Evolutionary conservation across 2,113 vertebrate genomes (phyloP), one percentile per base, ranked within the genome.

Genomic region (Fulica atra): DNA sequence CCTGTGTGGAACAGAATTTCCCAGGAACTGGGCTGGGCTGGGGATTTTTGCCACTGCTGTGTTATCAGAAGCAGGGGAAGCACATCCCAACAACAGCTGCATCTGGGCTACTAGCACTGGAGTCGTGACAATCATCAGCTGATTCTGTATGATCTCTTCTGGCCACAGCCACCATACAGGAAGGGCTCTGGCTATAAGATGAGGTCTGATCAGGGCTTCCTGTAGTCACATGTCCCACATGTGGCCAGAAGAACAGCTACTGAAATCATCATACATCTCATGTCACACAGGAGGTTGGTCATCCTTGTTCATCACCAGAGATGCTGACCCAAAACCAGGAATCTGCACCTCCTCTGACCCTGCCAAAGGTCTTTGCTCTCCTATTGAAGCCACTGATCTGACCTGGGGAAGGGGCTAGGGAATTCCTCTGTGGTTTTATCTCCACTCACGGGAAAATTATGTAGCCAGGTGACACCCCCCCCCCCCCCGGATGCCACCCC

Each of bases 21-120:
- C 63, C 64, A 93, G 86, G 59, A 53, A 77, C 23, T 84, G 46
- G 76, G 72, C 56, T 92, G 83, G 54, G 48, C 70, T 72, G 57
- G 14, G 56, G 31, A 61, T 6, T 50, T 91, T 70, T 70, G 31
- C 73, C 28, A n/a, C 46, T 66, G 26, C 59, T 89, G 25, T 65
- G 31, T 73, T 92, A 82, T 36, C 19, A 57, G 56, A 60, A 92
- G 40, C 59, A 70, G 40, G 51, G 74, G 56, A 70, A 83, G 71
- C 50, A 26, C 82, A 48, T 86, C 71, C 83, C n/a, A 31, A 4
- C 0, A 0, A 9, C 9, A 48, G 63, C 8, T 61, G 4, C 20
- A 31, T 11, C 31, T 69, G 68, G 21, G 46, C 88, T 66, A 40
- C 10, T 42, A 54, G 29, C 25, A 33, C 50, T 54, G 79, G 31